A percentile compares a stretch with the other conserved stretches of the same genome.
phyloP scores from a whole-genome alignment of 37 sponge, comb jelly and placozoan species.

The Hormiphora californensis region DNA sequence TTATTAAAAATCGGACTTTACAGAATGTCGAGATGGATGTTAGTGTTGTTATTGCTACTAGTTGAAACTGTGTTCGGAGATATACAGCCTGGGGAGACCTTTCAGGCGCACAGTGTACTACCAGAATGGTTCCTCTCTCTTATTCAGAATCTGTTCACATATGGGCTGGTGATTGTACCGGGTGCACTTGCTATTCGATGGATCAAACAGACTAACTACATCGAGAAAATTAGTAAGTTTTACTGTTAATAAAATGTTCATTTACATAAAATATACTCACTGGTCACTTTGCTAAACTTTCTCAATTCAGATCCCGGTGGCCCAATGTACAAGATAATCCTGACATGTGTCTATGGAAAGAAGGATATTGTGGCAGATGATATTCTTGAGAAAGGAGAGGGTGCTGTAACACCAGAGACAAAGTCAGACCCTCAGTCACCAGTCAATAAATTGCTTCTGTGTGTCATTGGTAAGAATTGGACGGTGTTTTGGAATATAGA shows the following conservation, averaged over 20 bases:
- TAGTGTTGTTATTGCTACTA: too few species aligned
- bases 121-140: constrained; percentile 77
- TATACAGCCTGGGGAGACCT: too few species aligned
- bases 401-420: neutral
- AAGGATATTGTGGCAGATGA: constrained; percentile 23
- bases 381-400: neutral
- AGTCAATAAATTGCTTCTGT: neutral
- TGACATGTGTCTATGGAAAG: constrained; percentile 44
- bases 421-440: neutral
- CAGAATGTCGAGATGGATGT: too few species aligned
- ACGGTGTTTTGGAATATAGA: too few species aligned
- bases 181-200: constrained; percentile 66
- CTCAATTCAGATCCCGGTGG: constrained; percentile 37
- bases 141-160: constrained; percentile 75
- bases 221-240: constrained; percentile 64
- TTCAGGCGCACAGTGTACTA: neutral
- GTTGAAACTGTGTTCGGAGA: too few species aligned
- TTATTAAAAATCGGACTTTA: too few species aligned
- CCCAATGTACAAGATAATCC: constrained; percentile 1
- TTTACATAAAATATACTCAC: neutral
- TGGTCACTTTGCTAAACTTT: neutral
- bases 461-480: constrained; percentile 27
- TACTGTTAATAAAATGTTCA: neutral
- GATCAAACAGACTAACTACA: constrained; percentile 60
- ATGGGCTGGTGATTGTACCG: constrained; percentile 73